A percentile compares a stretch with the other conserved stretches of the same genome.
Conservation (phyloP, 1,140 invertebrate genomes). For the Pachyrhynchus sulphureomaculatus region DNA sequence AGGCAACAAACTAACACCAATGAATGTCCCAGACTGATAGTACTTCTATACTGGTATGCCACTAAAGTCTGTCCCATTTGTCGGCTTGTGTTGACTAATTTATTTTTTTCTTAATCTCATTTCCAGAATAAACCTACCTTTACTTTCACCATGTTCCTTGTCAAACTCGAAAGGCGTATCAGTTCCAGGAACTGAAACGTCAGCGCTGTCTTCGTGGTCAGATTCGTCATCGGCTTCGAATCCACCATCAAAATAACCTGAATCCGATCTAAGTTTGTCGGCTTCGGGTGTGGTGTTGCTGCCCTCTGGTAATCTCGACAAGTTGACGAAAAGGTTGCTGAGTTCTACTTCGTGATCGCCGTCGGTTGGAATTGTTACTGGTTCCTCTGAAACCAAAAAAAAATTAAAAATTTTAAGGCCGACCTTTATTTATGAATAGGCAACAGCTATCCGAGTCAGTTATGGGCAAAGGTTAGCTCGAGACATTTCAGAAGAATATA, state of each 20-base stretch:
- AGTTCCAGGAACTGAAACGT: not conserved
- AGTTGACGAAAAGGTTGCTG: conserved; percentile 13
- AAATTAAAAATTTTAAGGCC: not conserved
- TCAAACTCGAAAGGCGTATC: conserved; percentile 17
- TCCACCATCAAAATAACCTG: conserved; percentile 32
- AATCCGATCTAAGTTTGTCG: conserved; percentile 23
- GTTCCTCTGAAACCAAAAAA: not conserved
- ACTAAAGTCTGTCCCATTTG: no score
- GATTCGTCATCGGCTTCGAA: conserved; percentile 26
- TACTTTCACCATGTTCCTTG: not conserved
- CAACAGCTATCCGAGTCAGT: no score
- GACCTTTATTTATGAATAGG: no score
- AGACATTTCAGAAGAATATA: no score
- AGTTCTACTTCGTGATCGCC: conserved; percentile 20
- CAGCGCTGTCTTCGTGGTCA: not conserved
- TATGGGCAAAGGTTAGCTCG: no score
- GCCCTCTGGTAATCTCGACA: conserved; percentile 7
- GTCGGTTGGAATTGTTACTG: not conserved
- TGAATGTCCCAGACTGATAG: no score
- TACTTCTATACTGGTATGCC: no score
- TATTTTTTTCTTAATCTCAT: not conserved
- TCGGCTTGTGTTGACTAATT: no score
- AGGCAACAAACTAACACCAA: no score
- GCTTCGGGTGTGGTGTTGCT: not conserved
- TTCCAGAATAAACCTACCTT: conserved; percentile 2